Evolutionary conservation across 2,797 vertebrate genomes (phyloP), one percentile per base, ranked within the genome.

Genomic region (Syncerus caffer): DNA sequence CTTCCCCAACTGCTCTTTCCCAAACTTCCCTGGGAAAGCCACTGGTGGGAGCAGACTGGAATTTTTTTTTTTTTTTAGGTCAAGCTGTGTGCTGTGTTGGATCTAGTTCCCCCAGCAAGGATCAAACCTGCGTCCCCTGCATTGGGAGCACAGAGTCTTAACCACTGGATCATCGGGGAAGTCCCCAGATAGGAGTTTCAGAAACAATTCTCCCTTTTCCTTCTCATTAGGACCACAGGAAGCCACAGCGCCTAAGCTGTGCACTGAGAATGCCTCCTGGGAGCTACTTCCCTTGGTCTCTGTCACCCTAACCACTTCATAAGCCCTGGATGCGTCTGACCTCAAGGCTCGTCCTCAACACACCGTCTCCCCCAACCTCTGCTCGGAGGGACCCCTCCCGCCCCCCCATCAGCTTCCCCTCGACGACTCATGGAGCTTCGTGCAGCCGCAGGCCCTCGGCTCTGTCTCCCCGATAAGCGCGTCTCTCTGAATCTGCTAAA

Each of bases 221-320:
- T 45, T 29, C 13, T 21, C 60, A 4, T 9, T 13, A 34, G 58
- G 55, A 14, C 45, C 12, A 10, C 2, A 11, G 29, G 34, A 60
- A 23, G 45, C 16, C 0, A 1, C 3, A 1, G 16, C 2, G 1
- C 19, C 8, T 10, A 2, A 13, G 9, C 23, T 17, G 14, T 4
- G 29, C 7, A 0, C 50, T 0, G 19, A 83, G 58, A n/a, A 29
- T 0, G 2, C 14, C 8, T 27, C 50, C 14, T 0, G 3, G 80
- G 55, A 16, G n/a, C 2, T 0, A 0, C 1, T 31, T 31, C 80
- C 38, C n/a, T 29, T 14, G 0, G 16, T 31, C 38, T 29, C 19
- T 1, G n/a, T 5, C 8, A 6, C 9, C 14, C 2, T 7, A 0
- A 3, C 50, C 38, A 4, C 38, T 42, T 51, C 45, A 4, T 1